Evolutionary conservation across 2,888 invertebrate genomes (phyloP).

Genomic region (Parascotia fuliginaria): DNA sequence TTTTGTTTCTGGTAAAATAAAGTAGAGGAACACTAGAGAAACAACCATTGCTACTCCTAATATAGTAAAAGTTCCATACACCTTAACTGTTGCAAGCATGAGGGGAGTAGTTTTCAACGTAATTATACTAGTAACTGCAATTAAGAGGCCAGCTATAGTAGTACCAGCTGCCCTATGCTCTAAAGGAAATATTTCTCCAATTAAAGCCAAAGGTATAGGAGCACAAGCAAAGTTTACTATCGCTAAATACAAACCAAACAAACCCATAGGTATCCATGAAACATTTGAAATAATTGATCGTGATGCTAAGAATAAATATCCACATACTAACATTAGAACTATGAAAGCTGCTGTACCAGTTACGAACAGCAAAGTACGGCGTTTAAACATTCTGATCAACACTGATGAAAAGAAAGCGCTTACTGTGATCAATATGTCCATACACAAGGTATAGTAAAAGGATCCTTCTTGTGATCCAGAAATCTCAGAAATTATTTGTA

Average conservation of each 20-base stretch:
- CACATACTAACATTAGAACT: constrained; percentile 36
- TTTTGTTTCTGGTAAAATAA: constrained; percentile 51
- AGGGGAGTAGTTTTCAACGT: constrained; percentile 32
- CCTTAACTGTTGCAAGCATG: constrained; percentile 39
- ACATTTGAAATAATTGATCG: constrained; percentile 27
- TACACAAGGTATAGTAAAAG: constrained; percentile 45
- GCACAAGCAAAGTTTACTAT: constrained; percentile 49
- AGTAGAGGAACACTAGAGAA: constrained; percentile 42
- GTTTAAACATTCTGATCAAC: constrained; percentile 37
- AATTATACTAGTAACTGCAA: constrained; percentile 29
- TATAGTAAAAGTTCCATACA: constrained; percentile 53
- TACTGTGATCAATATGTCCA: constrained; percentile 45
- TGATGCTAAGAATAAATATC: constrained; percentile 37
- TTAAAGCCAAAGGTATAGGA: constrained; percentile 45
- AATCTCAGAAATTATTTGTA: constrained; percentile 48
- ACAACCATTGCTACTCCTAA: constrained; percentile 38
- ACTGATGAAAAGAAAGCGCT: constrained; percentile 40
- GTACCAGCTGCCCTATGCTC: constrained; percentile 45
- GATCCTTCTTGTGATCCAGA: constrained; percentile 30
- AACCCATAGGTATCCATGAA: constrained; percentile 36
- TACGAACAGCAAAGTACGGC: constrained; percentile 48
- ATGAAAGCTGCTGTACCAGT: constrained; percentile 43
- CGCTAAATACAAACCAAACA: constrained; percentile 46
- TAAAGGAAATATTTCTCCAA: constrained; percentile 52
- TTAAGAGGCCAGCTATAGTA: constrained; percentile 36